Base-by-base conservation (phyloP, 1,140 invertebrate genomes). In the Panagrolaimus sp. region DNA sequence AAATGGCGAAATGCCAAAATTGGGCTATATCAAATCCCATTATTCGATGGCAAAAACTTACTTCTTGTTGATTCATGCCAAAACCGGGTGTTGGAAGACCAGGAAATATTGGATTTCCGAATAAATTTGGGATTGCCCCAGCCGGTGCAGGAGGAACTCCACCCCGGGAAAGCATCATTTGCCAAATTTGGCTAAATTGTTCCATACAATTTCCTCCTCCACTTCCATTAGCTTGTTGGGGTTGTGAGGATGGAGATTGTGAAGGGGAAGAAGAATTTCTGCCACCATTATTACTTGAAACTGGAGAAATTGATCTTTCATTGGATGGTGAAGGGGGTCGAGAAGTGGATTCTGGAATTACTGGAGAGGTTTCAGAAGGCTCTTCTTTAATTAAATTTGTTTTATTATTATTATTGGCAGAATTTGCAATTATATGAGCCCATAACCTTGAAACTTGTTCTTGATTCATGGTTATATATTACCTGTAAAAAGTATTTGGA, bases 191-290 rank as follows among this genome's bases (percentile, higher is more conserved):
- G 12, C 17, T 21, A 17, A 58, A 58, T 28, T 58, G 52, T 58
- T 58, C 52, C 52, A 58, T 58, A 12, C 32, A 38, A 38, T 38
- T 38, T 7, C 32, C 32, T 4, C 7, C 7, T 38, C 32, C 32
- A 4, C 2, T 7, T 38, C 32, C 32, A 4, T 38, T 2, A 38
- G 32, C 2, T 38, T 2, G 2, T 38, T 38, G 32, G 17, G 15
- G 52, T 58, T 58, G 52, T 58, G 48, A 24, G 15, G 48, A 52
- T 21, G 52, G 21, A 12, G 52, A 58, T 58, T 58, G 52, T 58
- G 14, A 12, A 2, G 52, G 14, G 1, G 52, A 58, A 12, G 21
- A 21, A 28, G 52, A 21, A 58, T 58, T 28, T 21, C 10, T 10
- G 3, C 14, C 12, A 24, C 52, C 28, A 28, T 58, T n/a, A n/a